Percentiles rank a stretch among this genome's conserved stretches.
Conservation (phyloP, 2,888 invertebrate species). For the Embidobia sp. region DNA sequence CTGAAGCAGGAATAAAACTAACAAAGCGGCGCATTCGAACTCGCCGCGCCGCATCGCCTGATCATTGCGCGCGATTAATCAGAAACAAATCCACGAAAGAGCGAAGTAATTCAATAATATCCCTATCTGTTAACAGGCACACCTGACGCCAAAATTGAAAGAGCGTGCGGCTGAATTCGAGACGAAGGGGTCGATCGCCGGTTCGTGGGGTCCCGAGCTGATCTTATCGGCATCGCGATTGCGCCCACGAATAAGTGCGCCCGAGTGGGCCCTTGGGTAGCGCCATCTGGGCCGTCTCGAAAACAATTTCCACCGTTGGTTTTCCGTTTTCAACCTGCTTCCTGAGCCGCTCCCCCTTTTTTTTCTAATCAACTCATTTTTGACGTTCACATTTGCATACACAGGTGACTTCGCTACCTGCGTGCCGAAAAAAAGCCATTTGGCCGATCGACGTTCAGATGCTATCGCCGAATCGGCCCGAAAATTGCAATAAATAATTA, state of each 20-base stretch:
- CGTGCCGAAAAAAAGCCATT: constrained; percentile 6
- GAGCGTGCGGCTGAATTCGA: constrained; percentile 23
- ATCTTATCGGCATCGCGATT: no score
- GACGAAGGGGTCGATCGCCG: constrained; percentile 22
- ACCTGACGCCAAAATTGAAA: constrained; percentile 24
- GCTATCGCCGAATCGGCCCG: no score
- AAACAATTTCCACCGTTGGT: no score
- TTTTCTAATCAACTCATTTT: constrained; percentile 1
- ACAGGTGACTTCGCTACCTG: constrained; percentile 47
- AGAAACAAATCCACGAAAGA: constrained; percentile 40
- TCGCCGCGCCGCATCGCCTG: constrained; percentile 36
- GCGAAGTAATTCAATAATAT: constrained; percentile 34
- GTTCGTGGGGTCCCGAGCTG: no score
- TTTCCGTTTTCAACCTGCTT: no score
- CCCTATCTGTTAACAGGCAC: constrained; percentile 36
- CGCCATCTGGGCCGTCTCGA: no score
- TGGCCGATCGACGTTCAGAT: constrained; percentile 14
- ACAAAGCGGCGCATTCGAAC: no score
- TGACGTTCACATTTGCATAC: constrained; percentile 13
- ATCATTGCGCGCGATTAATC: constrained; percentile 50
- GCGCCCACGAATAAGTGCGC: no score
- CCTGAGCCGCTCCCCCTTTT: not conserved
- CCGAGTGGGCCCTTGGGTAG: no score
- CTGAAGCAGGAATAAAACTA: no score
- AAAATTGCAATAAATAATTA: not conserved